Percentiles rank a stretch among this genome's conserved stretches.
Conservation (phyloP, 2,113 vertebrate species). For the Ictalurus furcatus region DNA sequence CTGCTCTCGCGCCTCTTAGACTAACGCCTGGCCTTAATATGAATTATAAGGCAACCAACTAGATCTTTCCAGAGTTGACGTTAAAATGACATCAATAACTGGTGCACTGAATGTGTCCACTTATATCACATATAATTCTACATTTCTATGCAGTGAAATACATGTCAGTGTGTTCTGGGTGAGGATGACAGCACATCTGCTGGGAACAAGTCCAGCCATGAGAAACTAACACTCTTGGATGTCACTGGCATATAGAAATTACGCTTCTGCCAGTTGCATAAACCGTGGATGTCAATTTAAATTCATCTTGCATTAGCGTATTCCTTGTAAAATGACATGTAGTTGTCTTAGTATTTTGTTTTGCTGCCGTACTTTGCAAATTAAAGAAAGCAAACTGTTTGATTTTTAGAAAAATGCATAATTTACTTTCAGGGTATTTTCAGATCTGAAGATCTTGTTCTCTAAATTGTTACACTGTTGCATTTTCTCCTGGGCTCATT, state of each 20-base stretch:
- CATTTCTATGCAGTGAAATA: not conserved
- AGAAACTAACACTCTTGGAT: not conserved
- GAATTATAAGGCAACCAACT: not conserved
- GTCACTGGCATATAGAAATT: not conserved
- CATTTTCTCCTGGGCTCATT: too few relatives aligned
- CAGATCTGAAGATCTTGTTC: too few relatives aligned
- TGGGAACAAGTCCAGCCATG: not conserved
- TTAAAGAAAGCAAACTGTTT: not conserved
- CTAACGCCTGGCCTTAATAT: not conserved
- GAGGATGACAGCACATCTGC: not conserved
- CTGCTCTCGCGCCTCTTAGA: not conserved
- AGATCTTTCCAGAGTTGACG: not conserved
- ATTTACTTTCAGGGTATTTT: not conserved
- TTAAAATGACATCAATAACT: not conserved
- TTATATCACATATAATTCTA: not conserved
- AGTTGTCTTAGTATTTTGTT: not conserved
- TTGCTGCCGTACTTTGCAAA: not conserved
- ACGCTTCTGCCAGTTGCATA: not conserved
- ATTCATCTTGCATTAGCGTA: not conserved
- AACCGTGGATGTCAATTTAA: not conserved
- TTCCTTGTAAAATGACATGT: not conserved
- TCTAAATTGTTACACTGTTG: too few relatives aligned
- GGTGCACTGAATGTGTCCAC: not conserved
- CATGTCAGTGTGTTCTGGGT: not conserved
- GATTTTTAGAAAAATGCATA: not conserved